Evolutionary conservation across 2,113 vertebrate genomes (phyloP), one percentile per base, ranked within the genome.

Genomic region (Hoplias malabaricus): DNA sequence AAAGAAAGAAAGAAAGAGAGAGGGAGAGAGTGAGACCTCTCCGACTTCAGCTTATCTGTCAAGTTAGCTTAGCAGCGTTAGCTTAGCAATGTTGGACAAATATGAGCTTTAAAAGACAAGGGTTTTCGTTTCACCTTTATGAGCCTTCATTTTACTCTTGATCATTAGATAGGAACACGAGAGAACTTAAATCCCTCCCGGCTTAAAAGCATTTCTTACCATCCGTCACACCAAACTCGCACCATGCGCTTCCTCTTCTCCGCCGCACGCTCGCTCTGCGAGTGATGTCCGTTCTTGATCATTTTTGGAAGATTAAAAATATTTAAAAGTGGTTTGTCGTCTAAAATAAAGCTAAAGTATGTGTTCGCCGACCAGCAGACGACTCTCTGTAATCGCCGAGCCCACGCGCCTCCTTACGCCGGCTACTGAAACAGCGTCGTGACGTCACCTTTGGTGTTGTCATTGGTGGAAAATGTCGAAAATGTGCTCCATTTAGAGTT

Each of bases 161-260:
- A n/a, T n/a, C n/a, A n/a, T n/a, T n/a, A n/a, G n/a, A n/a, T n/a
- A n/a, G n/a, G n/a, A n/a, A n/a, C n/a, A n/a, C n/a, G n/a, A n/a
- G n/a, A n/a, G n/a, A n/a, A n/a, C n/a, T n/a, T n/a, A n/a, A n/a
- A n/a, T n/a, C n/a, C n/a, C n/a, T n/a, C n/a, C n/a, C n/a, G n/a
- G n/a, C n/a, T n/a, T n/a, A n/a, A n/a, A n/a, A n/a, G n/a, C n/a
- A n/a, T n/a, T n/a, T n/a, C 95, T 93, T 90, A 97, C 96, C 96
- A 98, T 50, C 96, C 96, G 43, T 98, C 96, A 77, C 96, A 98
- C 96, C 96, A 98, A 80, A 98, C 87, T 69, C 96, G 93, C 13
- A 96, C 93, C 0, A 88, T 56, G 4, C 93, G 84, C 78, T 89
- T 92, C 73, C 92, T 87, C 57, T 93, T 93, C 84, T 92, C 85